Base-by-base conservation (phyloP, 2,888 invertebrate species). In the Epiblema foenella region DNA sequence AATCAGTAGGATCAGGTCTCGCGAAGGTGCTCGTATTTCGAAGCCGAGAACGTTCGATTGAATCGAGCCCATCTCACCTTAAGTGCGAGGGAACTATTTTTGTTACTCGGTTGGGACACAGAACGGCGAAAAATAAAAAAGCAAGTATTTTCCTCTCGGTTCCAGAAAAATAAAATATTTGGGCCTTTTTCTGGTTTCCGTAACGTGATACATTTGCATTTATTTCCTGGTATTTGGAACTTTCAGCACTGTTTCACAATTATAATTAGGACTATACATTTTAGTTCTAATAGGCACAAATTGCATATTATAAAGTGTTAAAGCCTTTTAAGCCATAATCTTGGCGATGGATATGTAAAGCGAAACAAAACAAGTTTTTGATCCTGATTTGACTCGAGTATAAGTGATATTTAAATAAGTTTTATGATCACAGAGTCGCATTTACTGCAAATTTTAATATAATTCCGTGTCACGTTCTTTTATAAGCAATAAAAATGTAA, bases 401-500 rank as follows among this genome's bases (percentile, higher is more conserved):
- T 33, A 33, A 24, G 2, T 33, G 33, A 5, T 5, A 33, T 33
- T 54, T 37, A 42, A 12, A 12, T 76, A 75, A 76, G 73, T 76
- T 63, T 69, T 69, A 74, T 72, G 74, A 76, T 75, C 68, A 77
- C 77, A 78, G 77, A 78, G 76, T 74, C 75, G 74, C 78, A 72
- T 76, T 77, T 77, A 86, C 80, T 85, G 81, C 37, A 87, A 88
- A 86, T 87, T n/a, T 87, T 89, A 90, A 89, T 89, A 90, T 87
- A 87, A 89, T 89, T 89, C 86, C 87, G 83, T 86, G 87, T 89
- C 91, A 89, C 90, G 92, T 91, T 89, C 88, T 88, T 58, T 87
- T 85, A 86, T 87, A 92, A 91, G 92, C 89, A 91, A 92, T 92
- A 92, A 91, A 91, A 92, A 91, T 90, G 87, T 84, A 81, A 85